These are phyloP conservation scores for Staurois parvus DNA, from an alignment of 2,797 vertebrate genomes.

Conservation along the genomic window DNA sequence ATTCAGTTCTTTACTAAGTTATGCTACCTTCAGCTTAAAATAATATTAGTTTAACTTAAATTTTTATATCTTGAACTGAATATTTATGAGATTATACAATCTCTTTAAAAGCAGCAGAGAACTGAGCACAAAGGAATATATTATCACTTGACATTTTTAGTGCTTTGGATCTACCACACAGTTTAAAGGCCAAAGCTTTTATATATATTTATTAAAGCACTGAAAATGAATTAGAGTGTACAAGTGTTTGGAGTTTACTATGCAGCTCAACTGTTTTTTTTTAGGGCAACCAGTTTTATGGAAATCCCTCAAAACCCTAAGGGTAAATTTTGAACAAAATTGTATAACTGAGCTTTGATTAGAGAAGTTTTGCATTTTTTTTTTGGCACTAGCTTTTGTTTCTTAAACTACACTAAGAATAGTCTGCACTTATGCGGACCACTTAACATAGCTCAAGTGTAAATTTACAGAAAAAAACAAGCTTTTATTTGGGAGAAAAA, in stretches of 20 bases:
- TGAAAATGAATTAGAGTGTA: neutral
- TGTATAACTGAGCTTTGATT: too few relatives aligned
- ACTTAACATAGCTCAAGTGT: too few relatives aligned
- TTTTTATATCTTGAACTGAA: constrained; percentile 32
- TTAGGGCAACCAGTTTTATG: neutral
- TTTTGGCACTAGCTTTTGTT: too few relatives aligned
- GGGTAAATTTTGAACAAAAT: too few relatives aligned
- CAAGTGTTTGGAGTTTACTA: neutral
- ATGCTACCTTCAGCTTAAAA: constrained; percentile 61
- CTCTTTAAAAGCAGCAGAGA: constrained; percentile 27
- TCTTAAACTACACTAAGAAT: too few relatives aligned
- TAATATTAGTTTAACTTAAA: constrained; percentile 47
- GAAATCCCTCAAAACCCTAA: too few relatives aligned
- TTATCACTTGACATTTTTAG: constrained; percentile 41
- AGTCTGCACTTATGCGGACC: too few relatives aligned
- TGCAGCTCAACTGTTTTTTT: neutral
- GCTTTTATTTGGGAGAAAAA: too few relatives aligned
- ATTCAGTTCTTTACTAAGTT: constrained; percentile 64
- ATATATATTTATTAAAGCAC: constrained; percentile 22
- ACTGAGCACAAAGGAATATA: constrained; percentile 32
- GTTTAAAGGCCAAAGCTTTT: constrained; percentile 33
- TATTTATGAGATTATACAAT: constrained; percentile 50
- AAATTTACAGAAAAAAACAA: too few relatives aligned
- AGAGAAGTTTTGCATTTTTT: too few relatives aligned
- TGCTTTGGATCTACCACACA: constrained; percentile 16